A percentile compares a stretch with the other conserved stretches of the same genome.
These are phyloP conservation scores for Hydra vulgaris DNA, from an alignment of 30 jellyfish, hydroid and myxozoan genomes.

Conservation along the genomic window DNA sequence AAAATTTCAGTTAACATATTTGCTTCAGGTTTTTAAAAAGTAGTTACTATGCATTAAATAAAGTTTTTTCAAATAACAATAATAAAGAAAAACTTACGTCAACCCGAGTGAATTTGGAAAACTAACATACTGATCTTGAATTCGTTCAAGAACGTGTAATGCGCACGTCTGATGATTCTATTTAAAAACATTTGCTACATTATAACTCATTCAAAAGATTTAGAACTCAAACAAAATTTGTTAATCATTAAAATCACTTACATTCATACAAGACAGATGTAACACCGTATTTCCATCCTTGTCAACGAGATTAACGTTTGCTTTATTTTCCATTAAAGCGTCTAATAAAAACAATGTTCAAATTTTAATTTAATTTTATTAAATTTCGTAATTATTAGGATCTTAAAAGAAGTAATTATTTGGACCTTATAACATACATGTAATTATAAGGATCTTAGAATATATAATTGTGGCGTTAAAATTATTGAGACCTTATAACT, in stretches of 20 bases:
- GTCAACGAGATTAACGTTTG: slow-evolving; percentile 30
- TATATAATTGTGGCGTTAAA: no score
- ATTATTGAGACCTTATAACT: no score
- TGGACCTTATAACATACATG: no score
- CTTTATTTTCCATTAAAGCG: slow-evolving; percentile 54
- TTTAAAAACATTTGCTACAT: background rate
- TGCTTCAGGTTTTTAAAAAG: no score
- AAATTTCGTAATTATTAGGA: no score
- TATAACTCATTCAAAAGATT: no score
- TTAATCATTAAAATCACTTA: background rate
- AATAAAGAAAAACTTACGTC: slow-evolving; percentile 25
- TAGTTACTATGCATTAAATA: no score
- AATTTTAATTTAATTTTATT: background rate
- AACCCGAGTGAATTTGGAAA: slow-evolving; percentile 38
- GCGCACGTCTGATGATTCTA: slow-evolving; percentile 77
- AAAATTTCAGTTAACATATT: no score
- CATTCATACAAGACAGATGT: slow-evolving; percentile 68
- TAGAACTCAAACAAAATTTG: background rate
- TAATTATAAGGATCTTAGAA: no score
- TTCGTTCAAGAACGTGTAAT: slow-evolving; percentile 37
- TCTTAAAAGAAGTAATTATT: no score
- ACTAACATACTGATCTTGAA: slow-evolving; percentile 43
- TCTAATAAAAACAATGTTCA: slow-evolving; percentile 3
- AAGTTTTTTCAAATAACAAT: background rate
- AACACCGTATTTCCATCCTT: slow-evolving; percentile 47